Base-by-base conservation (phyloP, 2,888 invertebrate species). In the Lithophane leautieri region DNA sequence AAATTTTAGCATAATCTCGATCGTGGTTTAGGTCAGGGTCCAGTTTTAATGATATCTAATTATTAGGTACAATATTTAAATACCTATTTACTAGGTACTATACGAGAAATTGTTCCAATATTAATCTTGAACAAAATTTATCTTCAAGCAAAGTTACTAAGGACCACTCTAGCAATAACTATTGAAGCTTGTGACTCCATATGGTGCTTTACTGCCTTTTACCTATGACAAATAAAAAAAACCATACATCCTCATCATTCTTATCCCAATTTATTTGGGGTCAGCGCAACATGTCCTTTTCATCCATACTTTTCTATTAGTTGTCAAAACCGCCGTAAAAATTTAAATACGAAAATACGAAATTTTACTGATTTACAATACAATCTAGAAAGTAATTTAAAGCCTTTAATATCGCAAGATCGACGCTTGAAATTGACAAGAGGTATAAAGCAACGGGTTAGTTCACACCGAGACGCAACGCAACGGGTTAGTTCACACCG, bases 201-300 rank as follows among this genome's bases (percentile, higher is more conserved):
- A 34, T 34, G 34, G 34, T 22, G 4, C 2, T 42, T 28, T n/a
- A 73, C 50, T n/a, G 4, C 9, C 6, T 4, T 60, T 19, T 61
- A 50, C 11, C 60, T 6, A 16, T 22, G 9, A 16, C 16, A 60
- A 42, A 60, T 34, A 67, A 77, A 44, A 77, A 44, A 65, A 58
- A 63, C 19, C 8, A 0, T 14, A 50, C 4, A 50, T n/a, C n/a
- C n/a, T n/a, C n/a, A n/a, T n/a, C n/a, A n/a, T n/a, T n/a, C n/a
- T n/a, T n/a, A n/a, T n/a, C n/a, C n/a, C n/a, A n/a, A n/a, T n/a
- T n/a, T n/a, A n/a, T n/a, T n/a, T n/a, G n/a, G n/a, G n/a, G n/a
- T n/a, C n/a, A n/a, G n/a, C n/a, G n/a, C n/a, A n/a, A n/a, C n/a
- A n/a, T n/a, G n/a, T n/a, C n/a, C n/a, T n/a, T n/a, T n/a, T n/a